A percentile compares a stretch with the other conserved stretches of the same genome.
phyloP scores from a whole-genome alignment of 2,113 vertebrate species.

The Python bivittatus region DNA sequence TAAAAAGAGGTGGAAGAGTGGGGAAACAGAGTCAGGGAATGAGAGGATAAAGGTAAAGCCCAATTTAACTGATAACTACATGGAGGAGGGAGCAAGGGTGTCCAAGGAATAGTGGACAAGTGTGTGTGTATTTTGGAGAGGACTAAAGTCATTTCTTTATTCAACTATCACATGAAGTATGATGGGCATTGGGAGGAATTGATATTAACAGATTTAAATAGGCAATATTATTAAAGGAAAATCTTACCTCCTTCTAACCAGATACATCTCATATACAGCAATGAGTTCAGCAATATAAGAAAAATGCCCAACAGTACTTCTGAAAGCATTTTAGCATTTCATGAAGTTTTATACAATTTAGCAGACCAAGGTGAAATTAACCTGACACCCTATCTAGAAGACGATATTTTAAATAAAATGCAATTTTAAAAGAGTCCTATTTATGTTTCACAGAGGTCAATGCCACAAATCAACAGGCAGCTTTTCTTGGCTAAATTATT shows the following conservation, averaged over 20 bases:
- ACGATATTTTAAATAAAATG: conserved; percentile 38
- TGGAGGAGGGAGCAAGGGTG: background rate
- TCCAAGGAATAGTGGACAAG: background rate
- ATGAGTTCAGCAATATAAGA: background rate
- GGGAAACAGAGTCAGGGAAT: background rate
- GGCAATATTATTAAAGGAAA: conserved; percentile 36
- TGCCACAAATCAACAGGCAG: conserved; percentile 18
- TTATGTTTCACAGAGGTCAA: conserved; percentile 30
- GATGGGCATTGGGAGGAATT: conserved; percentile 33
- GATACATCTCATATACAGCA: conserved; percentile 28
- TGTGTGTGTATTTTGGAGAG: background rate
- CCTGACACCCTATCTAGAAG: conserved; percentile 8
- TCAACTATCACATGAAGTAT: too few species aligned
- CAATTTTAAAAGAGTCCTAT: conserved; percentile 53
- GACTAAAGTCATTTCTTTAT: background rate
- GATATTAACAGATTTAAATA: conserved; percentile 36
- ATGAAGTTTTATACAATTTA: conserved; percentile 23
- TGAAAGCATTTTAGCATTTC: conserved; percentile 44
- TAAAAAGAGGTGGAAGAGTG: background rate
- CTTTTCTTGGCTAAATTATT: conserved; percentile 32
- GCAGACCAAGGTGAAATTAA: conserved; percentile 32
- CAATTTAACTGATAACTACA: background rate
- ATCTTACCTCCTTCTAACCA: conserved; percentile 11
- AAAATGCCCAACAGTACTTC: conserved; percentile 14
- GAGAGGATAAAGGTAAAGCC: too few species aligned